Base-by-base conservation (phyloP, 2,113 vertebrate genomes). In the Maylandia zebra region DNA sequence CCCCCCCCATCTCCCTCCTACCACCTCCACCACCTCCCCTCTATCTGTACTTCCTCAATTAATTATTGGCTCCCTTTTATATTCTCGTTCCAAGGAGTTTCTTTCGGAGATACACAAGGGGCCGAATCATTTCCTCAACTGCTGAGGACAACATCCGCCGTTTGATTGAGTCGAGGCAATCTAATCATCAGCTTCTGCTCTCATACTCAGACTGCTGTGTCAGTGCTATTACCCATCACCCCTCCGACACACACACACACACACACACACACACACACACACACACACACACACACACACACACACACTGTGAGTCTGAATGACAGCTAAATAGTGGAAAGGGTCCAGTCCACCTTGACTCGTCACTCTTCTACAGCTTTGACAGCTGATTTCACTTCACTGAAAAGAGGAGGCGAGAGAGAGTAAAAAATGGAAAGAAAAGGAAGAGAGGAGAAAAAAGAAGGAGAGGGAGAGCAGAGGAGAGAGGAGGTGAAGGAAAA, bases 121-220 rank as follows among this genome's bases (percentile, higher is more conserved):
- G 57, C 81, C 16, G 81, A 89, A 81, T 88, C 45, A 79, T 87
- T 95, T 95, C 85, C 90, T 90, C 81, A 7, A 30, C 81, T 41
- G 87, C 86, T 36, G 88, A 87, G 59, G 86, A 91, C 89, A 91
- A 92, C 92, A 91, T 92, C 82, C 59, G 81, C 59, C 34, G 61
- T 89, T 79, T 90, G 88, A 93, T 83, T 84, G 90, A 87, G 74
- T 84, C 55, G 5, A 55, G 59, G 86, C 71, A 89, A 94, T 94
- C 87, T 90, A 90, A 93, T 93, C 93, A 94, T 91, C 87, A 83
- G 87, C 85, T 88, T 91, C 88, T 82, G 87, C 84, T 82, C 80
- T 85, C 71, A 83, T 57, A 64, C 76, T 82, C 22, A 76, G 59
- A 93, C 61, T 90, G 93, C 95, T 88, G 90, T 80, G 91, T 95